phyloP scores from a whole-genome alignment of 2,888 invertebrate genomes.

The Saturnia japonica region DNA sequence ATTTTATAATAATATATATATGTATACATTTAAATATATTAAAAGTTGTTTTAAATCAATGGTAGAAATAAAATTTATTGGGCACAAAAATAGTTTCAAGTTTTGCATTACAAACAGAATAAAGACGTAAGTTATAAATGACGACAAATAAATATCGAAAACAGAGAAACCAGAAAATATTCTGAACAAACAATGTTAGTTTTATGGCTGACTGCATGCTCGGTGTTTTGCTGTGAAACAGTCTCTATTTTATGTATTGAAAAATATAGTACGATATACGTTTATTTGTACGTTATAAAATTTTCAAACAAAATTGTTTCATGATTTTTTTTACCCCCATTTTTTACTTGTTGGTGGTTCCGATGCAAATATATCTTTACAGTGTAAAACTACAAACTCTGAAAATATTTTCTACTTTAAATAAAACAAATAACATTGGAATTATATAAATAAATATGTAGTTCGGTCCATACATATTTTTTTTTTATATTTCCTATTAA shows the following conservation, averaged over 20 bases:
- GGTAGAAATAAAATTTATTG: neutral
- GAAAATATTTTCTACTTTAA: neutral
- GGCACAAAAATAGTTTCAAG: neutral
- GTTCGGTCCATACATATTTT: too few species aligned
- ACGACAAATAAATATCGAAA: constrained; percentile 46
- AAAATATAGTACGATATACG: neutral
- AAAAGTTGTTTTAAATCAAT: neutral
- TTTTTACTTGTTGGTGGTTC: neutral
- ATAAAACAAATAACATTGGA: too few species aligned
- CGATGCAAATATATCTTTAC: neutral
- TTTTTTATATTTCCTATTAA: too few species aligned
- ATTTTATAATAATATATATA: neutral
- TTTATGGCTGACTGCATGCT: constrained; percentile 26
- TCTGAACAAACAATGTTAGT: constrained; percentile 36
- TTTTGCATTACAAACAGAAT: neutral
- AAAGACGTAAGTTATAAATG: constrained; percentile 39
- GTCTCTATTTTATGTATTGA: neutral
- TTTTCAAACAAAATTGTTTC: neutral
- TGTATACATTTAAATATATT: neutral
- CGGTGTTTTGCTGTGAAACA: neutral
- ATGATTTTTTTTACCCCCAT: neutral
- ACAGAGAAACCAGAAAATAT: constrained; percentile 38
- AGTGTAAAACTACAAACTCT: neutral
- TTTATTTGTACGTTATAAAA: neutral
- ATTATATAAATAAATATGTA: too few species aligned